Percentiles rank a stretch among this genome's conserved stretches.
Conservation (phyloP, 2,888 invertebrate genomes). For the Apodemia mormo region DNA sequence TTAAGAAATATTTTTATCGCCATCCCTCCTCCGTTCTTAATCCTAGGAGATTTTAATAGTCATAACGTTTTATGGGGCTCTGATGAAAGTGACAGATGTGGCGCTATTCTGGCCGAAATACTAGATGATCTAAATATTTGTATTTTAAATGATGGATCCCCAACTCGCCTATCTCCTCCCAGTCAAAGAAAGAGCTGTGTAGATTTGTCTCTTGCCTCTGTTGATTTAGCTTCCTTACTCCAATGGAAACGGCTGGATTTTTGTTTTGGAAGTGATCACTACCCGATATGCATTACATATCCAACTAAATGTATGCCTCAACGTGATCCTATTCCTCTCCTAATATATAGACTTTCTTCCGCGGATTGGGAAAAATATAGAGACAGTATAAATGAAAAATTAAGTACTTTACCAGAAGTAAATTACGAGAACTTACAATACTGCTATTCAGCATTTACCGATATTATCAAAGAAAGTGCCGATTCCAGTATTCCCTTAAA, state of each 20-base stretch:
- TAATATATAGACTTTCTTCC: not conserved
- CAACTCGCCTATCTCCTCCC: not conserved
- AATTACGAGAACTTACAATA: not conserved
- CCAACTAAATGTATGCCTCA: not conserved
- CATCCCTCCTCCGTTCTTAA: not conserved
- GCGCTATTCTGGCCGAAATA: not conserved
- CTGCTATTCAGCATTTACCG: not conserved
- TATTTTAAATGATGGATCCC: not conserved
- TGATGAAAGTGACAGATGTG: not conserved
- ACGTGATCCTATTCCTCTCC: not conserved
- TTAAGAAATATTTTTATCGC: not conserved
- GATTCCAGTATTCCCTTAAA: too few relatives aligned
- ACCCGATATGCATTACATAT: not conserved
- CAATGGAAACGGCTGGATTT: not conserved
- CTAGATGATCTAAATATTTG: not conserved
- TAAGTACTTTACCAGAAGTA: not conserved
- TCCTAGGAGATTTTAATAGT: slow-evolving; percentile 5
- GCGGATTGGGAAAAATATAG: slow-evolving; percentile 2
- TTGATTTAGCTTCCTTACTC: not conserved
- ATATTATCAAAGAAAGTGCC: too few relatives aligned
- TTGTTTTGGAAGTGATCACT: slow-evolving; percentile 4
- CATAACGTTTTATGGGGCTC: slow-evolving; percentile 3
- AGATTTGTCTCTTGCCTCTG: not conserved
- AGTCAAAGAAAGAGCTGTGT: not conserved
- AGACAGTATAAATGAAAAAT: not conserved